phyloP scores from a whole-genome alignment of 2,888 invertebrate genomes.

The Nasonovia ribisnigri region DNA sequence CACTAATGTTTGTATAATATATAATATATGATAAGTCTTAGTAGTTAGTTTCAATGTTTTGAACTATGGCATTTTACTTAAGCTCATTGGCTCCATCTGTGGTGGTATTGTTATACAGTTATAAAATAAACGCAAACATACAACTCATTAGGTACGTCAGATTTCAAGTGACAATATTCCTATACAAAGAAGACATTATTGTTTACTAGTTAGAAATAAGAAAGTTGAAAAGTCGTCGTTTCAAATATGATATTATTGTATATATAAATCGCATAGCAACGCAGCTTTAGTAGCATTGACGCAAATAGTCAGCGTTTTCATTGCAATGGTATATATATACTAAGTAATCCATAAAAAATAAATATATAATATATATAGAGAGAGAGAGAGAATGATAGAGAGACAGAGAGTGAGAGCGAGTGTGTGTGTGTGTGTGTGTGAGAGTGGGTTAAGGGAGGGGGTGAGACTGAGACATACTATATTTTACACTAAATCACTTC shows the following conservation, averaged over 20 bases:
- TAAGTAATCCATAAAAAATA: background rate
- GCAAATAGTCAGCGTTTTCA: background rate
- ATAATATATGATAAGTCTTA: background rate
- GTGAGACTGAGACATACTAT: background rate
- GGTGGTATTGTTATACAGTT: background rate
- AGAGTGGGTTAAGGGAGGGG: background rate
- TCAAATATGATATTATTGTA: background rate
- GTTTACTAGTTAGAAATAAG: background rate
- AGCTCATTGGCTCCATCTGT: background rate
- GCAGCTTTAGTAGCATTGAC: background rate
- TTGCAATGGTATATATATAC: background rate
- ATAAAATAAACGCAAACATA: background rate
- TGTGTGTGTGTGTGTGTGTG: background rate
- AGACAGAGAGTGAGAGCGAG: background rate
- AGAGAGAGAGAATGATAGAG: background rate
- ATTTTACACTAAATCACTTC: conserved; percentile 28
- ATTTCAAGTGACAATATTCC: background rate
- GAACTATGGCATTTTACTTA: background rate
- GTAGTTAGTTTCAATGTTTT: background rate
- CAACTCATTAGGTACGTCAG: background rate
- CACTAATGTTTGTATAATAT: background rate
- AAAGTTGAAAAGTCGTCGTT: conserved; percentile 1
- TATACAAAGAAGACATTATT: background rate
- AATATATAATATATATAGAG: background rate
- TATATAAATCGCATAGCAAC: background rate